Evolutionary conservation across 1,140 invertebrate species (phyloP), one percentile per base, ranked within the genome.

Genomic region (Sweltsa coloradensis): DNA sequence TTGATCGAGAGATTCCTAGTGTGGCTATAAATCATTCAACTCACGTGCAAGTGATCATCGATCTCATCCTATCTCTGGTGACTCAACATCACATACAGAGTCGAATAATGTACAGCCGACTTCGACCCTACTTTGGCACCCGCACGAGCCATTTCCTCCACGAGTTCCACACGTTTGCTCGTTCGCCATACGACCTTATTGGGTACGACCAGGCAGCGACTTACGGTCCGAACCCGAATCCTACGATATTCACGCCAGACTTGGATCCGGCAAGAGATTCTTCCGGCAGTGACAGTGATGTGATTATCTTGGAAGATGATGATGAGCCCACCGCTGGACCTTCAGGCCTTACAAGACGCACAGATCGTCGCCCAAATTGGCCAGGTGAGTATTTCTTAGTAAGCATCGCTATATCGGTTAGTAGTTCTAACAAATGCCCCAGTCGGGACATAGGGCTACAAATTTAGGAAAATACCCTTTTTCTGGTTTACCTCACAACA

Each of bases 101-200:
- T 40, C 55, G 66, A 5, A 74, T 78, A 55, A 92, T 96, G 64
- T 73, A 74, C 18, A 71, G 74, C 24, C 57, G 70, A 1, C 55
- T 86, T 14, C 60, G 65, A 1, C 62, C 71, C 3, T 77, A 75
- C 57, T 67, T 83, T 25, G 72, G 72, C 13, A 61, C 65, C 13
- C 70, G 74, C 47, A 81, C 80, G 0, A 73, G 77, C 49, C 88
- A 92, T 61, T 96, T 97, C 65, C 72, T 89, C 27, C 89, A 94
- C 57, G 92, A 97, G 61, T 75, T 96, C 49, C 80, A 82, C 51
- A 79, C 77, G 60, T 97, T 88, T 71, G 88, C 90, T 29, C 74
- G 78, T 22, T 87, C 85, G 6, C 84, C 86, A 0, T 88, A 81
- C 61, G 87, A 90, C 57, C 78, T 94, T 72, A 67, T 79, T 39